Evolutionary conservation across 2,888 invertebrate genomes (phyloP).

Genomic region (Alcis repandata): DNA sequence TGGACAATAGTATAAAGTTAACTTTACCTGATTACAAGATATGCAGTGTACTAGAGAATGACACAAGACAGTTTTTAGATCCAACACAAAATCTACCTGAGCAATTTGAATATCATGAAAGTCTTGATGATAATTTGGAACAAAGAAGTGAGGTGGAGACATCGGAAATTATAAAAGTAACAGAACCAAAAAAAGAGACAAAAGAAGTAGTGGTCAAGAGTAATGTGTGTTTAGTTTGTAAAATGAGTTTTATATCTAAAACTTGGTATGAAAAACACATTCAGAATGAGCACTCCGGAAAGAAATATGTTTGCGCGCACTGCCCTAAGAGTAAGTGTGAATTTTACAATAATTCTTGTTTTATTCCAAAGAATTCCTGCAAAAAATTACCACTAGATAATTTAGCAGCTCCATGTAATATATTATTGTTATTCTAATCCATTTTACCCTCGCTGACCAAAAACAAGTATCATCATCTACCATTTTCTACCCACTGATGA

Average conservation of each 20-base stretch:
- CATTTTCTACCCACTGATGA: no score
- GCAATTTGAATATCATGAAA: slow-evolving; percentile 13
- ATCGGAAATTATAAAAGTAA: slow-evolving; percentile 7
- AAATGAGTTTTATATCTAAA: slow-evolving; percentile 69
- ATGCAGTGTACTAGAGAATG: slow-evolving; percentile 56
- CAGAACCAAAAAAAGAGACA: slow-evolving; percentile 32
- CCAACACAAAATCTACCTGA: slow-evolving; percentile 37
- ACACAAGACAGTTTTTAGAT: slow-evolving; percentile 47
- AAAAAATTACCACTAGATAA: no score
- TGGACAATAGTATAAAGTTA: slow-evolving; percentile 53
- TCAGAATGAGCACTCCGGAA: slow-evolving; percentile 68
- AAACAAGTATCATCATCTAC: no score
- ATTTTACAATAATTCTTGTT: no score
- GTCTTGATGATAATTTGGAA: slow-evolving; percentile 26
- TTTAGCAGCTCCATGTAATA: no score
- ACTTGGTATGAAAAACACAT: slow-evolving; percentile 76
- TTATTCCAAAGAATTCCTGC: no score
- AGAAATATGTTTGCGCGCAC: slow-evolving; percentile 64
- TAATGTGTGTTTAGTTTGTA: slow-evolving; percentile 67
- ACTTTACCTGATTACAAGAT: slow-evolving; percentile 70
- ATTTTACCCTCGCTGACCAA: no score
- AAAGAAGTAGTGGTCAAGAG: slow-evolving; percentile 44
- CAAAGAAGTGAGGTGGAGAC: slow-evolving; percentile 11
- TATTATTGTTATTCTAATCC: no score
- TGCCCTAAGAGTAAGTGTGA: slow-evolving; percentile 71